A percentile compares a stretch with the other conserved stretches of the same genome.
Evolutionary conservation across 2,888 invertebrate genomes (phyloP).

Genomic region (Empis stercorea): DNA sequence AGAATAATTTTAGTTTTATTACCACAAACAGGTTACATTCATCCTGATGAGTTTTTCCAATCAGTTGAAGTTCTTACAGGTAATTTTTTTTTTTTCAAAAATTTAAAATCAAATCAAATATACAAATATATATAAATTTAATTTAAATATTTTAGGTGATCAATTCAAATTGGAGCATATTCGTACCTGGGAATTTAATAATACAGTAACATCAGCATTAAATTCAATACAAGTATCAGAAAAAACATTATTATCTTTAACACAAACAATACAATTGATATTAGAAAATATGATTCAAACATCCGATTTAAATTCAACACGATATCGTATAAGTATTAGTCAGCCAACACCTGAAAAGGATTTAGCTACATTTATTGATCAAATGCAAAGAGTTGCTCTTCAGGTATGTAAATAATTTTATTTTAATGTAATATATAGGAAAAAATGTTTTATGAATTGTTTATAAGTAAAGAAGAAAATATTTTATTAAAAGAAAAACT

Average conservation of each 20-base stretch:
- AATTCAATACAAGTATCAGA: conserved; percentile 32
- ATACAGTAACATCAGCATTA: conserved; percentile 39
- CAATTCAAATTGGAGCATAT: conserved; percentile 63
- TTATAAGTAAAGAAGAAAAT: no score
- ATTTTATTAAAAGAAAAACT: no score
- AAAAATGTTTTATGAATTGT: no score
- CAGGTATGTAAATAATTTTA: conserved; percentile 24
- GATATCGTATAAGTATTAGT: conserved; percentile 30
- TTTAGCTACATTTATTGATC: conserved; percentile 36
- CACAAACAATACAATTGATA: conserved; percentile 32
- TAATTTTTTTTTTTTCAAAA: conserved; percentile 27
- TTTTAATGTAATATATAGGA: no score
- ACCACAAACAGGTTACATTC: conserved; percentile 83
- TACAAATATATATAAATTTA: neutral
- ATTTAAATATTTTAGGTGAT: conserved; percentile 49
- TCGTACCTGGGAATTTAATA: conserved; percentile 84
- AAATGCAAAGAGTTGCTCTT: conserved; percentile 36
- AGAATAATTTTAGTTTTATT: conserved; percentile 57
- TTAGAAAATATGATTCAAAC: conserved; percentile 34
- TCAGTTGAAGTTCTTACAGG: conserved; percentile 80
- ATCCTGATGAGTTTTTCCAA: conserved; percentile 94
- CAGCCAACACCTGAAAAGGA: conserved; percentile 37
- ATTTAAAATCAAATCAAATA: no score
- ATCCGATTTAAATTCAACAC: conserved; percentile 33
- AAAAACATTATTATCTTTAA: conserved; percentile 29